Base-by-base conservation (phyloP, 2,888 invertebrate species). In the Acanthoscelides obtectus region DNA sequence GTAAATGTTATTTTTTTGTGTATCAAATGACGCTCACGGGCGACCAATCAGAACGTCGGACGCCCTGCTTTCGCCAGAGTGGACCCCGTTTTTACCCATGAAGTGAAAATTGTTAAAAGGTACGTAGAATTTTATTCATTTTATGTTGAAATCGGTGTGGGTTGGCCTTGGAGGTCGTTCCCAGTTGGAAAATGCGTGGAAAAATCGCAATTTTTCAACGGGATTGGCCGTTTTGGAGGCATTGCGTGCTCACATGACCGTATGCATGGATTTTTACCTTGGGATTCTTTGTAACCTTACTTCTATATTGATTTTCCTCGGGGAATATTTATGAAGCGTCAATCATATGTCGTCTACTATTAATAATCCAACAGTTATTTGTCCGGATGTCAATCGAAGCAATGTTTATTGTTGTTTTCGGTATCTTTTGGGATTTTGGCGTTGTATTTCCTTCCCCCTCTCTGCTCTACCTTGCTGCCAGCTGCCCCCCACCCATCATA, bases 81-180 rank as follows among this genome's bases (percentile, higher is more conserved):
- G 83, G 84, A 84, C 86, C 86, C 86, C 85, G 85, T 83, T 83
- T 83, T 83, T 82, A 82, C 84, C 83, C 83, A 83, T 84, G 83
- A 84, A 83, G 85, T 85, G 85, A 85, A 84, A 85, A 84, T 84
- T 84, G 84, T 84, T 83, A 79, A 81, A 83, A 85, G 85, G 86
- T 86, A 86, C 82, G 86, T 86, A 85, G 84, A 85, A 86, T 85
- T 86, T 85, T 85, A 85, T 85, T 83, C 85, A 85, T 85, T 85
- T 86, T 85, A 85, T 83, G 81, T 80, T 82, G 84, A 84, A 85
- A 84, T 82, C 83, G 81, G 82, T 81, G 81, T 81, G 83, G 82
- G 82, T 80, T 80, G 82, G 79, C 79, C 78, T 81, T 77, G 79
- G 75, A 79, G 75, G 80, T 78, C 73, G 77, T 79, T 78, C 79